Evolutionary conservation across 2,888 invertebrate species (phyloP).

Genomic region (Sarcophaga caerulescens): DNA sequence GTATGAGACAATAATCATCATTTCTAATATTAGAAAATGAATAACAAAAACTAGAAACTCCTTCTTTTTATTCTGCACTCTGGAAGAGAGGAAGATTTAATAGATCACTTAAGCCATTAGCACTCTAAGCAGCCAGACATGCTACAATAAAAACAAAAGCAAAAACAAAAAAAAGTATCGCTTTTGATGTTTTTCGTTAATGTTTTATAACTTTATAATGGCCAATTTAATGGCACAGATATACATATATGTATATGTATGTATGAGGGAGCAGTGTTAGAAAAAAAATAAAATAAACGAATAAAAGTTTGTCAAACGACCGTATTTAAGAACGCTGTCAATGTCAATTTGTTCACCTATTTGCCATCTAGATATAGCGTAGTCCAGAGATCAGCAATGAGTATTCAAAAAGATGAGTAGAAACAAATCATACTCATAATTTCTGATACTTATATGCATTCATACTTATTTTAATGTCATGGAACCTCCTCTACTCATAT

Average conservation of each 20-base stretch:
- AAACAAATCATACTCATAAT: no score
- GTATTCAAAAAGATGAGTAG: no score
- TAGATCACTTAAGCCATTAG: slow-evolving; percentile 64
- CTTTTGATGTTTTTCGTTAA: slow-evolving; percentile 39
- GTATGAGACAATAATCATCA: not conserved
- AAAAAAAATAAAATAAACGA: slow-evolving; percentile 21
- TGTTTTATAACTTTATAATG: slow-evolving; percentile 34
- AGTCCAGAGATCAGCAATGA: no score
- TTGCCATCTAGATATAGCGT: no score
- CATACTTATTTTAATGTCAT: no score
- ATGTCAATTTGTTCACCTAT: no score
- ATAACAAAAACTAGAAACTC: slow-evolving; percentile 13
- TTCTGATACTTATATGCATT: no score
- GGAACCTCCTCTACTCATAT: no score
- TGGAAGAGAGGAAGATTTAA: slow-evolving; percentile 44
- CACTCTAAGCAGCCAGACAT: slow-evolving; percentile 38
- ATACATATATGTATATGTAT: slow-evolving; percentile 48
- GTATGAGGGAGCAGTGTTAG: slow-evolving; percentile 51
- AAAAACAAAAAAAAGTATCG: slow-evolving; percentile 14
- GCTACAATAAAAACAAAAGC: not conserved
- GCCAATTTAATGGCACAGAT: slow-evolving; percentile 17
- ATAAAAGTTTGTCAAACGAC: not conserved
- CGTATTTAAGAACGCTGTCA: no score
- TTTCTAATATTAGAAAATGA: not conserved
- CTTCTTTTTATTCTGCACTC: slow-evolving; percentile 5